Percentiles rank a stretch among this genome's conserved stretches.
Evolutionary conservation across 2,888 invertebrate species (phyloP).

Genomic region (Andrena trimmerana): DNA sequence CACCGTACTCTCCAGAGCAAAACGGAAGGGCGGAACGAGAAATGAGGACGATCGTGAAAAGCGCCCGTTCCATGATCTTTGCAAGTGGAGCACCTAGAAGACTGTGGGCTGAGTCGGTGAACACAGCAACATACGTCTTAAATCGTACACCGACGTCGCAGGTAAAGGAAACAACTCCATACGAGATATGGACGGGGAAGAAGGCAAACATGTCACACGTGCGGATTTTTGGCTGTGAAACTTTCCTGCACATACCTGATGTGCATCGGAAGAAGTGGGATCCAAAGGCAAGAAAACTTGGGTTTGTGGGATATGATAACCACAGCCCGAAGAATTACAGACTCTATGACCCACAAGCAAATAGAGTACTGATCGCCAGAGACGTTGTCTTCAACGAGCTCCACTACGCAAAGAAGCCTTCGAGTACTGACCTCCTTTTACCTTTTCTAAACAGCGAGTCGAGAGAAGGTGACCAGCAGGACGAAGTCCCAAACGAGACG

Average conservation of each 20-base stretch:
- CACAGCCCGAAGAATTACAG: background rate
- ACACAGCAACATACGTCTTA: background rate
- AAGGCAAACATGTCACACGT: background rate
- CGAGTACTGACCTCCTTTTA: background rate
- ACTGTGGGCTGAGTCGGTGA: background rate
- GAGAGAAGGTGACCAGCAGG: background rate
- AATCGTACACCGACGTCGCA: background rate
- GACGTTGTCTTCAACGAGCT: background rate
- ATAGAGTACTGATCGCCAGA: background rate
- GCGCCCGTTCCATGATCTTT: background rate
- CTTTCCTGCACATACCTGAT: background rate
- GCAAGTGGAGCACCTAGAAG: background rate
- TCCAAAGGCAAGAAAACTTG: background rate
- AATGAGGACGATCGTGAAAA: background rate
- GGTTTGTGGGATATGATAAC: background rate
- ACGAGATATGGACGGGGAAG: background rate
- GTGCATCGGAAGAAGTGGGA: background rate
- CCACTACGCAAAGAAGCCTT: background rate
- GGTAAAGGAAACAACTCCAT: background rate
- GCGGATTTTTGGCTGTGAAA: background rate
- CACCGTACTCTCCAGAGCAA: background rate
- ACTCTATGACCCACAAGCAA: background rate
- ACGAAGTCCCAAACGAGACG: background rate
- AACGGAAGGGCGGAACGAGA: slow-evolving; percentile 3
- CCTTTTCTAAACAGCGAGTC: too few relatives aligned